Percentiles rank a stretch among this genome's conserved stretches.
Conservation (phyloP, 1,140 invertebrate species). For the Drosophila suzukii region DNA sequence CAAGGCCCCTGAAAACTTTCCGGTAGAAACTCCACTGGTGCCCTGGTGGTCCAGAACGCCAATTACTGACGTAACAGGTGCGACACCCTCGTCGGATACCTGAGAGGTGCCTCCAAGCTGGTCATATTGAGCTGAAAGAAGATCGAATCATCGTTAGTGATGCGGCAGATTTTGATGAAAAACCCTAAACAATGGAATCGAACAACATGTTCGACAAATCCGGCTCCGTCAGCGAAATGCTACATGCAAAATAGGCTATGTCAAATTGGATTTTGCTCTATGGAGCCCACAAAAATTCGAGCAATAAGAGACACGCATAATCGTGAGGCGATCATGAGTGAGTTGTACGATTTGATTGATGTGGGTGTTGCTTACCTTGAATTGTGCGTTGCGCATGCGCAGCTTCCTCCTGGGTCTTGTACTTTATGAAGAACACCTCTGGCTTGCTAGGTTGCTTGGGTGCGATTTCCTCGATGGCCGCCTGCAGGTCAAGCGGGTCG, state of each 20-base stretch:
- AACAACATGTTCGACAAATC: not conserved
- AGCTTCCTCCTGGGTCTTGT: constrained; percentile 88
- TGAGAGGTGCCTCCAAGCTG: constrained; percentile 80
- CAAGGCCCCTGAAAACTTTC: constrained; percentile 21
- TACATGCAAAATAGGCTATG: constrained; percentile 31
- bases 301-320: constrained; percentile 35
- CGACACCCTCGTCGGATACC: constrained; percentile 77
- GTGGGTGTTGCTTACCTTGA: constrained; percentile 71
- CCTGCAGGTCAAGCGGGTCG: constrained; percentile 86
- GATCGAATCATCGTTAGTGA: constrained; percentile 16
- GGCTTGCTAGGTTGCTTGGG: constrained; percentile 89
- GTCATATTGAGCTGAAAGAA: constrained; percentile 78
- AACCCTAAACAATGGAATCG: not conserved
- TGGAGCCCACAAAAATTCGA: constrained; percentile 20
- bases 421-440: constrained; percentile 91
- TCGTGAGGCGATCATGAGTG: constrained; percentile 24
- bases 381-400: constrained; percentile 83
- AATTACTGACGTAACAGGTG: constrained; percentile 79
- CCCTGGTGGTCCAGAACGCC: constrained; percentile 64
- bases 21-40: not conserved
- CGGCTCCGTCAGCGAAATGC: not conserved
- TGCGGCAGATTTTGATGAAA: not conserved
- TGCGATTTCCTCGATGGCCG: constrained; percentile 86
- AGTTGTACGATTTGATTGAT: not conserved
- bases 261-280: not conserved